phyloP scores from a whole-genome alignment of 2,113 vertebrate species.

The Larimichthys polyactis region DNA sequence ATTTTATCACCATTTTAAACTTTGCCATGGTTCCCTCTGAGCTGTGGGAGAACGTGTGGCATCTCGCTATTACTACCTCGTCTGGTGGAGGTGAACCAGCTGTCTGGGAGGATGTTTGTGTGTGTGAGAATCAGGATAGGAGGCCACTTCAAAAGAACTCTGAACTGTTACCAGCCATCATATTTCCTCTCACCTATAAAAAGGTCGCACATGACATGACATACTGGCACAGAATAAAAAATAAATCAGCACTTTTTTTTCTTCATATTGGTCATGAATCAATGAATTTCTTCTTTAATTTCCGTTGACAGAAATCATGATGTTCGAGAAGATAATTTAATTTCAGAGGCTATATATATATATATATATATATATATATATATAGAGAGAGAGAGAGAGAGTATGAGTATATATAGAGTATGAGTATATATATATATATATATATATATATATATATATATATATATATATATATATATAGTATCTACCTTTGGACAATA shows the following conservation, averaged over 20 bases:
- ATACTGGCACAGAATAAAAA: not conserved
- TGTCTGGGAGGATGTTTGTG: slow-evolving; percentile 9
- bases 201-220: not conserved
- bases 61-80: not conserved
- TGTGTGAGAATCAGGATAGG: slow-evolving; percentile 23
- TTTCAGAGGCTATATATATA: not conserved
- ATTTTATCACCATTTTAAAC: slow-evolving; percentile 20
- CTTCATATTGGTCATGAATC: not conserved
- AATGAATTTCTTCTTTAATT: not conserved
- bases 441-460: not conserved
- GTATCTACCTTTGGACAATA: no score
- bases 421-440: not conserved
- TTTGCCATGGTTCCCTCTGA: not conserved
- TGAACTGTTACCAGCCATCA: not conserved
- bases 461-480: not conserved
- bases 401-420: no score
- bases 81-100: slow-evolving; percentile 8
- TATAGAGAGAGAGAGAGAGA: no score
- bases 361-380: no score
- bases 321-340: not conserved
- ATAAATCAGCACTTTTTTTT: not conserved
- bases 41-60: not conserved
- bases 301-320: not conserved
- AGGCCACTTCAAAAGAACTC: slow-evolving; percentile 61
- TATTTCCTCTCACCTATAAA: not conserved